Conservation (phyloP, 2,797 vertebrate genomes). For the Pachyuromys duprasi region DNA sequence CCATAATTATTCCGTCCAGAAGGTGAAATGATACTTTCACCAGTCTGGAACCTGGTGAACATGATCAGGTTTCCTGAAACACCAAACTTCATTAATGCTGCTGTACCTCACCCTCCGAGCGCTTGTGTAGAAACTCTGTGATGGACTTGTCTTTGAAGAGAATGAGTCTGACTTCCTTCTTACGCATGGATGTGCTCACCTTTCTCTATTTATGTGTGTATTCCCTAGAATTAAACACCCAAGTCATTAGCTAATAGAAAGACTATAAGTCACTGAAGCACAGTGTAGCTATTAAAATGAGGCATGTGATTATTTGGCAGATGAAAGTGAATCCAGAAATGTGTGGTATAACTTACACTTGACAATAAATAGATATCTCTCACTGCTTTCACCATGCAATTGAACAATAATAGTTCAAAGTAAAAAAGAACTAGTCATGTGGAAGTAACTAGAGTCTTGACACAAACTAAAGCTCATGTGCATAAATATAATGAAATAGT, state of each 20-base stretch:
- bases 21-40: conserved; percentile 62
- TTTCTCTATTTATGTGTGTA: conserved; percentile 29
- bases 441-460: conserved; percentile 69
- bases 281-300: conserved; percentile 60
- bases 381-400: conserved; percentile 50
- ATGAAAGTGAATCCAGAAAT: conserved; percentile 64
- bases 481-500: conserved; percentile 71
- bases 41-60: neutral
- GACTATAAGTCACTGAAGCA: conserved; percentile 39
- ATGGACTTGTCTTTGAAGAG: neutral
- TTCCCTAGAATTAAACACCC: conserved; percentile 55
- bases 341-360: conserved; percentile 70
- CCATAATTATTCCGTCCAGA: conserved; percentile 56
- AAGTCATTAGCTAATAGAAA: conserved; percentile 62
- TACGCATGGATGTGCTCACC: neutral
- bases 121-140: neutral
- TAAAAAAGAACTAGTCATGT: conserved; percentile 75
- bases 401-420: conserved; percentile 71
- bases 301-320: conserved; percentile 58
- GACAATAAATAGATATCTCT: conserved; percentile 66
- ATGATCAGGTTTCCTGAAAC: conserved; percentile 25
- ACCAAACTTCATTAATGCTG: conserved; percentile 40
- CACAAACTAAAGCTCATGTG: conserved; percentile 67
- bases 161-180: neutral
- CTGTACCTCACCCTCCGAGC: neutral